Conservation (phyloP, 1,140 invertebrate genomes). For the Asbolus verrucosus region DNA sequence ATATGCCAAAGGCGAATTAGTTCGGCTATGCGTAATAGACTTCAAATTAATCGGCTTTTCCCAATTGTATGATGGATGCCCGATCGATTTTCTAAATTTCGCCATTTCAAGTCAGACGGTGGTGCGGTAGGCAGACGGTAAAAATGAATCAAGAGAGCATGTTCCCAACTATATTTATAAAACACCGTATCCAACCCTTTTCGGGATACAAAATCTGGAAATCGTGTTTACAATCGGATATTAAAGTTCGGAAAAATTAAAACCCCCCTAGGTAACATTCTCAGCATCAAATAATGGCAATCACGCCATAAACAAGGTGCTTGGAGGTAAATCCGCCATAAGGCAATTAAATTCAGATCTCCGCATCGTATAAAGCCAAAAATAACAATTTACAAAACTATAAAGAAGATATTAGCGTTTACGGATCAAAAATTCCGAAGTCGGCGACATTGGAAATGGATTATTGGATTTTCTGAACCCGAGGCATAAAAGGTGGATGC, state of each 20-base stretch:
- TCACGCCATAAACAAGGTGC: slow-evolving; percentile 27
- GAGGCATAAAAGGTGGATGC: neutral
- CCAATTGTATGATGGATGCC: slow-evolving; percentile 21
- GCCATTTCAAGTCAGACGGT: neutral
- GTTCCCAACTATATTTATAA: neutral
- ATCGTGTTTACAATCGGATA: slow-evolving; percentile 1
- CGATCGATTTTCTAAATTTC: slow-evolving; percentile 12
- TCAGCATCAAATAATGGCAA: slow-evolving; percentile 11
- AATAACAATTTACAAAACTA: neutral
- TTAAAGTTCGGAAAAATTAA: slow-evolving; percentile 29
- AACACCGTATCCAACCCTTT: neutral
- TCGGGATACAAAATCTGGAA: too few relatives aligned
- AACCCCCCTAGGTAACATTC: slow-evolving; percentile 22
- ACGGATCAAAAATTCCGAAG: too few relatives aligned
- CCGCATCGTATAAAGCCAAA: neutral
- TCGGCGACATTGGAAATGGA: neutral
- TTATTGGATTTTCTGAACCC: neutral
- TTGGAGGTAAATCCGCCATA: slow-evolving; percentile 18
- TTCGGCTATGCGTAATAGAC: slow-evolving; percentile 33
- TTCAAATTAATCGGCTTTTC: slow-evolving; percentile 35
- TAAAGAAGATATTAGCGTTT: neutral
- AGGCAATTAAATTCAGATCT: slow-evolving; percentile 33
- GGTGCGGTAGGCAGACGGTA: too few relatives aligned
- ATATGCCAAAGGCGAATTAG: slow-evolving; percentile 10
- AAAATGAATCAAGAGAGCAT: too few relatives aligned